Base-by-base conservation (phyloP, 2,797 vertebrate species). In the Thaleichthys pacificus region DNA sequence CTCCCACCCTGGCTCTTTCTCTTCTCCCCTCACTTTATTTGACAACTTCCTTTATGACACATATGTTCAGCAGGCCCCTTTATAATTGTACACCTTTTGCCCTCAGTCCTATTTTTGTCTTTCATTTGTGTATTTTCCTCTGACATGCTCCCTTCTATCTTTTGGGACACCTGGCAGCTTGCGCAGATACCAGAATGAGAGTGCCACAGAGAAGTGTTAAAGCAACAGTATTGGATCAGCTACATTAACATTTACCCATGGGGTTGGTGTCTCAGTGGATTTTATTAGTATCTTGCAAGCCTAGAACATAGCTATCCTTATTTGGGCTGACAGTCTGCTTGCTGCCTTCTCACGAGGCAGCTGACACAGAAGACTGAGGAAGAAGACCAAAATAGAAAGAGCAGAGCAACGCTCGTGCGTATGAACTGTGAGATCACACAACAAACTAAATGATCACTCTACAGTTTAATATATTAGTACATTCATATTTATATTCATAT, bases 181-280 rank as follows among this genome's bases (percentile, higher is more conserved):
- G 38, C 9, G 38, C 38, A 42, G 38, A 7, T 42, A 12, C 38
- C 38, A 42, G 38, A 14, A 8, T 28, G 22, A n/a, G 70, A 12
- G 70, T 66, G 74, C 62, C 60, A 65, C 1, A 2, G 68, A 68
- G 60, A 69, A 57, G 74, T 77, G 75, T 76, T 69, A 72, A 75
- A 78, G 81, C 80, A 85, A 80, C 80, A 84, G 82, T 83, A 86
- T 87, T 77, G 87, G 88, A 88, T 83, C 67, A 56, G 6, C 76
- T 56, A 71, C 83, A 89, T 90, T 84, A 86, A 82, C 84, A 88
- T 89, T 82, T 81, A 88, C 88, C 89, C 86, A 80, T 86, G 87
- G 82, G 86, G 83, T 76, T 35, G 83, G 7, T 75, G 75, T 86
- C 89, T 88, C 86, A 57, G 47, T 49, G 81, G 87, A 87, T 77